Percentiles rank a stretch among this genome's conserved stretches.
Conservation (phyloP, 2,113 vertebrate genomes). For the Pampusana beccarii region DNA sequence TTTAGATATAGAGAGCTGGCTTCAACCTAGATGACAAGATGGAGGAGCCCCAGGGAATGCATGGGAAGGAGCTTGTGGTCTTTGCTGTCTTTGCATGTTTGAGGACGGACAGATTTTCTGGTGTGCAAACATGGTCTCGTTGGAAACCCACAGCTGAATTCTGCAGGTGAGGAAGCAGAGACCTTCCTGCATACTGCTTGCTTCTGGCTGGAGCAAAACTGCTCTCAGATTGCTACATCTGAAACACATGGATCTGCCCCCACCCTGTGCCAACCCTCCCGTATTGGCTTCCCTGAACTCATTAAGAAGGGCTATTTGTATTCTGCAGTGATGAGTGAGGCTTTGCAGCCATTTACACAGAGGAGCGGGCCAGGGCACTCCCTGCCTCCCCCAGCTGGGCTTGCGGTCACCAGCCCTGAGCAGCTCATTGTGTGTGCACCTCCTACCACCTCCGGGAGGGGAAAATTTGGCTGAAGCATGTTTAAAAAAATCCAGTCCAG, state of each 20-base stretch:
- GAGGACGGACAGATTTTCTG: background rate
- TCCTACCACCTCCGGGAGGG: background rate
- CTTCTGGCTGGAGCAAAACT: background rate
- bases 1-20: background rate
- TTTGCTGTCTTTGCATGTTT: background rate
- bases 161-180: constrained; percentile 2
- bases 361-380: background rate
- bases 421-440: accelerated
- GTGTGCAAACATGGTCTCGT: background rate
- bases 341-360: background rate
- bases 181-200: background rate
- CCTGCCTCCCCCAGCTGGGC: background rate
- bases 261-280: background rate
- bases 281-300: background rate
- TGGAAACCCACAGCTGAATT: background rate
- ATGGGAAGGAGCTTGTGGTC: background rate
- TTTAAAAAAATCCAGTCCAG: background rate
- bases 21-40: background rate
- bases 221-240: background rate
- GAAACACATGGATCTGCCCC: background rate
- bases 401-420: background rate
- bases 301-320: constrained; percentile 2
- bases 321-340: background rate
- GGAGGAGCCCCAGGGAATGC: background rate
- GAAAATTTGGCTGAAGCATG: background rate